These are phyloP conservation scores for Saturnia pavonia DNA, from an alignment of 2,888 invertebrate species.

Conservation along the genomic window DNA sequence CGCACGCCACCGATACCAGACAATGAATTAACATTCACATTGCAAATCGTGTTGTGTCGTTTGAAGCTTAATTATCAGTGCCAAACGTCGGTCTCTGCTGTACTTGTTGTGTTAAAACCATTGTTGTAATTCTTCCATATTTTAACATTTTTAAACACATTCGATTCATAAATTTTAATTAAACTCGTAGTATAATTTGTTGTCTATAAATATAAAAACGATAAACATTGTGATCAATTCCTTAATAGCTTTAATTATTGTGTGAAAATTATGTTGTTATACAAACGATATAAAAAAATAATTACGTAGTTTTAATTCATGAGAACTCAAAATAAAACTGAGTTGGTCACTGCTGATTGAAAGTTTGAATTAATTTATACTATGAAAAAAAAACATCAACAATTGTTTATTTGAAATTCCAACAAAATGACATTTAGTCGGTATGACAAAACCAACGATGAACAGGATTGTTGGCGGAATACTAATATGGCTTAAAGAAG, in stretches of 20 bases:
- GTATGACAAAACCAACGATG: conserved; percentile 79
- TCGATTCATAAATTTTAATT: conserved; percentile 5
- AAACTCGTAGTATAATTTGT: background rate
- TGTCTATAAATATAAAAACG: background rate
- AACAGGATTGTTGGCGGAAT: conserved; percentile 77
- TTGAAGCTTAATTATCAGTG: conserved; percentile 7
- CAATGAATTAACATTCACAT: conserved; percentile 15
- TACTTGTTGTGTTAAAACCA: background rate
- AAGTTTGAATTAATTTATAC: conserved; percentile 68
- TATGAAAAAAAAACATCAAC: conserved; percentile 59
- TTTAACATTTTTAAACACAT: background rate
- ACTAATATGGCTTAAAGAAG: conserved; percentile 80
- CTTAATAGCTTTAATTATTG: conserved; percentile 67
- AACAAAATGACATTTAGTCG: conserved; percentile 80
- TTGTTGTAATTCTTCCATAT: conserved; percentile 2
- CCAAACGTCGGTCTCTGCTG: conserved; percentile 3
- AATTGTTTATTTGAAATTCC: conserved; percentile 80
- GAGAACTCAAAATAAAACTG: conserved; percentile 66
- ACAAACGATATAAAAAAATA: conserved; percentile 57
- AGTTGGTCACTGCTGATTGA: conserved; percentile 66
- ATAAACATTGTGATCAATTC: conserved; percentile 22
- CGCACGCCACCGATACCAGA: conserved; percentile 8
- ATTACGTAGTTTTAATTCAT: conserved; percentile 70
- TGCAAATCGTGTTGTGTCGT: conserved; percentile 5
- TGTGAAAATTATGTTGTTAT: conserved; percentile 74